These are phyloP conservation scores for Oeneis ivallda DNA, from an alignment of 2,888 invertebrate species.

Conservation along the genomic window DNA sequence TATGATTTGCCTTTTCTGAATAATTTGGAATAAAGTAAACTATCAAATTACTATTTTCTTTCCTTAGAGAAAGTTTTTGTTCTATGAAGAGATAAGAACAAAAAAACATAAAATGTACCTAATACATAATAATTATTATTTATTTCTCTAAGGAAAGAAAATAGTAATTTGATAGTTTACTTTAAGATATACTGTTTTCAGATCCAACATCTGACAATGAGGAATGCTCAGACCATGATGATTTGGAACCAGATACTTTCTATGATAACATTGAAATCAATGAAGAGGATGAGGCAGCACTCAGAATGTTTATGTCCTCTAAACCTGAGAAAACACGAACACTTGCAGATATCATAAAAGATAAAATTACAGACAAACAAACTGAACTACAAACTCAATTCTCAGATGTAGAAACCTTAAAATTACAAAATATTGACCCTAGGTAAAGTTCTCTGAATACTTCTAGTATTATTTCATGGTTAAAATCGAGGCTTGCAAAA, in stretches of 20 bases:
- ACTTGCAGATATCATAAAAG: conserved; percentile 94
- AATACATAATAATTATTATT: no score
- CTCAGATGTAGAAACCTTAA: conserved; percentile 88
- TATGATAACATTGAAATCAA: conserved; percentile 89
- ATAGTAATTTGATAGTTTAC: no score
- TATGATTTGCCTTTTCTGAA: no score
- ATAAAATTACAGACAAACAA: conserved; percentile 95
- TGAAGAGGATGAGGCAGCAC: conserved; percentile 93
- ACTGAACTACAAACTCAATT: conserved; percentile 93
- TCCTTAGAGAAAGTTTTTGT: no score
- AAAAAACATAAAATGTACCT: no score
- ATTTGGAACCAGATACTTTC: conserved; percentile 81
- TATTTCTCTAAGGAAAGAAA: no score
- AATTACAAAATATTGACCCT: conserved; percentile 92
- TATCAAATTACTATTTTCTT: no score
- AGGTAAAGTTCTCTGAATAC: conserved; percentile 58
- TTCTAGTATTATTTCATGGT: not conserved
- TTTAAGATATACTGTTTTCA: conserved; percentile 27
- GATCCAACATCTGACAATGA: conserved; percentile 70
- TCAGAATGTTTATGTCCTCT: conserved; percentile 87
- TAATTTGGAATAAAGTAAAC: not conserved
- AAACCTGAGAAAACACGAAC: conserved; percentile 84
- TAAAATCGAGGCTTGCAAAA: no score
- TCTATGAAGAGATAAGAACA: no score
- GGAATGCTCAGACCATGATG: conserved; percentile 78